Evolutionary conservation across 2,797 vertebrate genomes (phyloP).

Genomic region (Gobio occitaniae): DNA sequence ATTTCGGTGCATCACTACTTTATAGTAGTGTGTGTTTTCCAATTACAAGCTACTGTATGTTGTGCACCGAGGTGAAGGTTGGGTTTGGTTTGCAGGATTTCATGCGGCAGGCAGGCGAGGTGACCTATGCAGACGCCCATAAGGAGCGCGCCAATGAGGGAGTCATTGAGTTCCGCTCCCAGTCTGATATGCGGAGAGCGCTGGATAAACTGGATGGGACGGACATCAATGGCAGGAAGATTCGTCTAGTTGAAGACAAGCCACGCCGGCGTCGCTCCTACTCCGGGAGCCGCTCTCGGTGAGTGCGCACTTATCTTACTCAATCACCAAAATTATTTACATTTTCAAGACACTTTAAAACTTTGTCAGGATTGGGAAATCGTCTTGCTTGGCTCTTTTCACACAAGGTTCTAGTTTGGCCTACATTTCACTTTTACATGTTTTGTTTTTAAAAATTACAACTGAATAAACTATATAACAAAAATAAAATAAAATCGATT

Average conservation of each 20-base stretch:
- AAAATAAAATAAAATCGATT: too few relatives aligned
- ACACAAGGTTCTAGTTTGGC: not conserved
- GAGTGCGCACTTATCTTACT: not conserved
- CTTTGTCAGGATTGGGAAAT: not conserved
- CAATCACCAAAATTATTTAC: not conserved
- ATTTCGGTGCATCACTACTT: not conserved
- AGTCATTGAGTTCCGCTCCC: slow-evolving; percentile 88
- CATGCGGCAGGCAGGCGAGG: slow-evolving; percentile 91
- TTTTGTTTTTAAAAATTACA: not conserved
- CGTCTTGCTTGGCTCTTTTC: not conserved
- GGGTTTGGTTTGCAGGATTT: slow-evolving; percentile 76
- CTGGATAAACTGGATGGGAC: slow-evolving; percentile 90
- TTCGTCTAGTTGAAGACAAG: slow-evolving; percentile 88
- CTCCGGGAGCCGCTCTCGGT: slow-evolving; percentile 88
- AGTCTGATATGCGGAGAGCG: slow-evolving; percentile 88
- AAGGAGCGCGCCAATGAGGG: slow-evolving; percentile 90
- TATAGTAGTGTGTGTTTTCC: too few relatives aligned
- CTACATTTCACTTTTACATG: not conserved
- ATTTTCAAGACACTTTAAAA: not conserved
- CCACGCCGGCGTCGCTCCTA: slow-evolving; percentile 84
- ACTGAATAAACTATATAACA: too few relatives aligned
- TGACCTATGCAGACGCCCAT: slow-evolving; percentile 91
- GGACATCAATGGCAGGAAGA: slow-evolving; percentile 89
- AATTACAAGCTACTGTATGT: too few relatives aligned
- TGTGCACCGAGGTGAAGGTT: not conserved